Base-by-base conservation (phyloP, 2,888 invertebrate species). In the Polylopha cassiicola region DNA sequence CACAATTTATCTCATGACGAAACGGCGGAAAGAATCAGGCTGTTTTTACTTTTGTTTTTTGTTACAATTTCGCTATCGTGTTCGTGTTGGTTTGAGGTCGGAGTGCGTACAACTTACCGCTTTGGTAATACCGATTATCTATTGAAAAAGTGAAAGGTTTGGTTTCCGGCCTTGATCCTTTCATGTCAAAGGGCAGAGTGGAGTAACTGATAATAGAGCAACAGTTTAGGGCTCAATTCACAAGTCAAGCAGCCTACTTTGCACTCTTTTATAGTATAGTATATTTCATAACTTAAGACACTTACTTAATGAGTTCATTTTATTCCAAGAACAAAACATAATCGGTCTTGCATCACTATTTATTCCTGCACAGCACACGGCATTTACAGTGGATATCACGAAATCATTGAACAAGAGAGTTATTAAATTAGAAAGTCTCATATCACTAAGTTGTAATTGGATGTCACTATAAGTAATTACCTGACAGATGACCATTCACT, bases 381-480 rank as follows among this genome's bases (percentile, higher is more conserved):
- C n/a, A n/a, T n/a, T n/a, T n/a, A n/a, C n/a, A n/a, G n/a, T n/a
- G n/a, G n/a, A n/a, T n/a, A n/a, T n/a, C n/a, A n/a, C n/a, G n/a
- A n/a, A n/a, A n/a, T n/a, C n/a, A n/a, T n/a, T n/a, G n/a, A n/a
- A n/a, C n/a, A n/a, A n/a, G n/a, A n/a, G n/a, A n/a, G 14, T 21
- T 32, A 15, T 36, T 18, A 23, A 6, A 36, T 39, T 46, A 37
- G 49, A 53, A 48, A 49, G 44, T 52, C 38, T 42, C 26, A 26
- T 48, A 53, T 50, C 48, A 50, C 39, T 14, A 39, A 39, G 37
- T 37, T 55, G 52, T 48, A 48, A 38, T 37, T 58, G 48, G 55
- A 63, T 65, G 63, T 62, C 64, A 65, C 62, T 62, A 54, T 52
- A 64, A 62, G 61, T 65, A 70, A 67, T 65, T 48, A 61, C 55